These are phyloP conservation scores for Cheilosia vulpina DNA, from an alignment of 2,888 invertebrate genomes.

Conservation along the genomic window DNA sequence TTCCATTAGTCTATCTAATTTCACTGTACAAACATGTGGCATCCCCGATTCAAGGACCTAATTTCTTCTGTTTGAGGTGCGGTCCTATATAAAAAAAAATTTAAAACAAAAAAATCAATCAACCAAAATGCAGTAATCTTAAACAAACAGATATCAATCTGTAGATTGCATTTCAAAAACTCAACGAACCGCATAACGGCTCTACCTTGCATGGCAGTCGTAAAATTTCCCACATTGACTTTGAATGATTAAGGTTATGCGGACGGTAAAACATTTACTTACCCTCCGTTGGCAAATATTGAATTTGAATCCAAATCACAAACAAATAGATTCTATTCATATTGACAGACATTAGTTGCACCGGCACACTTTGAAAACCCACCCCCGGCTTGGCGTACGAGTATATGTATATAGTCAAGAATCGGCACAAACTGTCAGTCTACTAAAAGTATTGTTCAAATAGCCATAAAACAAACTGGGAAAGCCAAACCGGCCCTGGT, in stretches of 20 bases:
- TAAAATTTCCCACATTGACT: slow-evolving; percentile 41
- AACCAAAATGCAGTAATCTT: slow-evolving; percentile 37
- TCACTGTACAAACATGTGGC: slow-evolving; percentile 3
- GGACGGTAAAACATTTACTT: slow-evolving; percentile 44
- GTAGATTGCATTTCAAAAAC: slow-evolving; percentile 54
- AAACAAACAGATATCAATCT: slow-evolving; percentile 46
- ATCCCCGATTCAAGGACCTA: background rate
- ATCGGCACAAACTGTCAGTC: slow-evolving; percentile 44
- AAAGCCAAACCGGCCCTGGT: slow-evolving; percentile 33
- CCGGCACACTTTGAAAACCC: slow-evolving; percentile 27
- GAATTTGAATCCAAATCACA: slow-evolving; percentile 50
- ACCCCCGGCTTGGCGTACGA: background rate
- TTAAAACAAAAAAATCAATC: slow-evolving; percentile 7
- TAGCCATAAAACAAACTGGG: slow-evolving; percentile 67
- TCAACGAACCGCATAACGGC: slow-evolving; percentile 21
- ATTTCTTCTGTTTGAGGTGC: slow-evolving; percentile 6
- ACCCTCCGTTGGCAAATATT: slow-evolving; percentile 38
- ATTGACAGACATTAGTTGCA: slow-evolving; percentile 64
- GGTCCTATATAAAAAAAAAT: slow-evolving; percentile 6
- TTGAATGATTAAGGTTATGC: slow-evolving; percentile 43
- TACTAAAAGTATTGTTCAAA: slow-evolving; percentile 68
- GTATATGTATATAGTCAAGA: background rate
- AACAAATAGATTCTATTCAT: slow-evolving; percentile 60
- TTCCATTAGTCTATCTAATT: slow-evolving; percentile 16
- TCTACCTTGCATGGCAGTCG: background rate